Conservation (phyloP, 2,888 invertebrate genomes). For the Druceiella hillmani region DNA sequence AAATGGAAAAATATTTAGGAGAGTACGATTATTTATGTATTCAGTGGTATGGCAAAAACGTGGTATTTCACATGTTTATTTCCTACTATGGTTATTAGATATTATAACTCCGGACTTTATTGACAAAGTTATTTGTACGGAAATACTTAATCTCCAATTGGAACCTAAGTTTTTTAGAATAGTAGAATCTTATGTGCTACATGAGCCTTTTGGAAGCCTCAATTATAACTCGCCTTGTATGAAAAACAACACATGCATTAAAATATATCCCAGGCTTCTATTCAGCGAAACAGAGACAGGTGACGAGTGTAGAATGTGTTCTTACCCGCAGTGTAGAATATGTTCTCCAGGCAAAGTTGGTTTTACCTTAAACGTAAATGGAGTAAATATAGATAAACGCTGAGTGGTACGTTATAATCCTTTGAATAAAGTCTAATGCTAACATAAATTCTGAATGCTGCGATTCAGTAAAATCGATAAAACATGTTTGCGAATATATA, state of each 20-base stretch:
- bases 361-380: neutral
- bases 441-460: neutral
- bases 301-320: too few relatives aligned
- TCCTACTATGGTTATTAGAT: neutral
- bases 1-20: neutral
- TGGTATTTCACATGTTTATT: neutral
- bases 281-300: neutral
- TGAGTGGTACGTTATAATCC: neutral
- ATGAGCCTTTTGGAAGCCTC: neutral
- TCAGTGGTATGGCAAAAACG: neutral
- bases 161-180: neutral
- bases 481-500: neutral
- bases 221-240: slow-evolving; percentile 1
- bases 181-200: neutral
- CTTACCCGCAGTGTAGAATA: neutral
- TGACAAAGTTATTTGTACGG: neutral
- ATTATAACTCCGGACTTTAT: neutral
- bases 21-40: neutral
- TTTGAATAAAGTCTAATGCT: neutral
- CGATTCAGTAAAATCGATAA: neutral
- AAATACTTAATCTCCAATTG: neutral
- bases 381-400: neutral
- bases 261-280: too few relatives aligned
- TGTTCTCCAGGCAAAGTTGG: neutral
- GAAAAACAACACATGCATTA: neutral